Percentiles rank a stretch among this genome's conserved stretches.
Conservation (phyloP, 1,140 invertebrate genomes). For the Caenorhabditis latens region DNA sequence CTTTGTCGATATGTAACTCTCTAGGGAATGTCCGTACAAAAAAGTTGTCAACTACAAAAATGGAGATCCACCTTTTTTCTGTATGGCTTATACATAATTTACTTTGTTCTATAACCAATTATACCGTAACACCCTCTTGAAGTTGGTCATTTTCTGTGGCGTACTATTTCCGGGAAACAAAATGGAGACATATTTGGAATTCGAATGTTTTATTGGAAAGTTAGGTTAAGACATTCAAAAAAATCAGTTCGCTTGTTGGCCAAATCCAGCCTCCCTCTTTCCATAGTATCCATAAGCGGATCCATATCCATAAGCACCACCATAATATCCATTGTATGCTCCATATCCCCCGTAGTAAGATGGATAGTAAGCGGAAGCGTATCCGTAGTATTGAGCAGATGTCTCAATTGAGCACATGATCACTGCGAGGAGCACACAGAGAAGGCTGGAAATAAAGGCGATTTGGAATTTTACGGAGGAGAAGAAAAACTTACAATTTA, state of each 20-base stretch:
- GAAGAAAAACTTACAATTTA: neutral
- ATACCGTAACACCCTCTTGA: too few relatives aligned
- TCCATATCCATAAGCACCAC: slow-evolving; percentile 22
- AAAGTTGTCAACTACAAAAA: too few relatives aligned
- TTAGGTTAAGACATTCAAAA: too few relatives aligned
- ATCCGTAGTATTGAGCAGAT: slow-evolving; percentile 8
- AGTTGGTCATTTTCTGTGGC: too few relatives aligned
- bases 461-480: neutral
- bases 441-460: neutral
- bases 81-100: too few relatives aligned
- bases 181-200: too few relatives aligned
- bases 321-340: slow-evolving; percentile 19
- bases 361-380: slow-evolving; percentile 22
- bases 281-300: slow-evolving; percentile 53
- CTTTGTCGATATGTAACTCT: too few relatives aligned
- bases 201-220: too few relatives aligned
- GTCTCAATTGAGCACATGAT: slow-evolving; percentile 26
- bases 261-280: slow-evolving; percentile 58
- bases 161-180: too few relatives aligned
- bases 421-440: neutral
- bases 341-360: slow-evolving; percentile 11
- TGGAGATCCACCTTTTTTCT: too few relatives aligned
- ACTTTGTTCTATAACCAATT: too few relatives aligned
- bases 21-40: too few relatives aligned
- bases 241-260: neutral